These are phyloP conservation scores for Plutomurus gul DNA, from an alignment of 1,140 invertebrate genomes.

Conservation along the genomic window DNA sequence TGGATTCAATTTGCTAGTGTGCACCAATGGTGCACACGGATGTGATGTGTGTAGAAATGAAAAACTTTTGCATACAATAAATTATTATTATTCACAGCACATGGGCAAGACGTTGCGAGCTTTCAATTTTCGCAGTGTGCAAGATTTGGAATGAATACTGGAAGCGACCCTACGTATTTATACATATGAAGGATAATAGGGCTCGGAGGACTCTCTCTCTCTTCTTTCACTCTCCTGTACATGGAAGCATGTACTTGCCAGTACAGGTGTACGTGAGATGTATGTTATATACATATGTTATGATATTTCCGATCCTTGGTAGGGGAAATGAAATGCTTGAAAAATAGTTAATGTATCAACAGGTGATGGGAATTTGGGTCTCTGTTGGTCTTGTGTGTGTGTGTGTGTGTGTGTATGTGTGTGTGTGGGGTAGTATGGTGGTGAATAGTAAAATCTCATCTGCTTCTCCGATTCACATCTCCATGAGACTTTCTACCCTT, in stretches of 20 bases:
- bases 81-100: constrained; percentile 9
- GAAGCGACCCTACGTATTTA: neutral
- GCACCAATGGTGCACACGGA: neutral
- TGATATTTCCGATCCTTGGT: constrained; percentile 28
- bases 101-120: neutral
- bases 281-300: constrained; percentile 23
- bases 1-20: too few relatives aligned
- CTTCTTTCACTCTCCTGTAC: too few relatives aligned
- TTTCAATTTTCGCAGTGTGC: constrained; percentile 1
- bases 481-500: neutral
- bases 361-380: constrained; percentile 25
- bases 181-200: constrained; percentile 4
- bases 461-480: neutral
- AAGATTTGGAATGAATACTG: neutral
- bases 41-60: neutral
- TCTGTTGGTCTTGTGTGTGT: neutral
- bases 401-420: neutral
- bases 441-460: constrained; percentile 20
- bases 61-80: neutral
- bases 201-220: neutral
- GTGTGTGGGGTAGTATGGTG: neutral
- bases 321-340: constrained; percentile 24
- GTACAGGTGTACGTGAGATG: constrained; percentile 22
- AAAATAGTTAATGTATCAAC: constrained; percentile 30
- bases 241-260: constrained; percentile 3